Conservation (phyloP, 2,888 invertebrate genomes). For the Melinaea menophilus region DNA sequence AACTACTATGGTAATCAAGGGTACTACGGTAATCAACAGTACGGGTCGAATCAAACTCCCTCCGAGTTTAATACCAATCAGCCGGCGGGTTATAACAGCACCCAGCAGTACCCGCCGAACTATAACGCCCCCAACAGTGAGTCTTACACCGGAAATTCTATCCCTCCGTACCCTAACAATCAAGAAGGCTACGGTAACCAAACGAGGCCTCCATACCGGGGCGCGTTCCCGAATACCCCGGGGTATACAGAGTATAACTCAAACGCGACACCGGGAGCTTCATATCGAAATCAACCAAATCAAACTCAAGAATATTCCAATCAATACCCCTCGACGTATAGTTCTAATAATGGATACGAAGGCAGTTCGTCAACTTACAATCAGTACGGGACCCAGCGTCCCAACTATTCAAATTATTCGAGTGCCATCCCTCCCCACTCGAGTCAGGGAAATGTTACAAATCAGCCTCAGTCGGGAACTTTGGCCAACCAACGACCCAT, state of each 20-base stretch:
- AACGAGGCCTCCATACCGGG: conserved; percentile 55
- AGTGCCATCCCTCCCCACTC: conserved; percentile 50
- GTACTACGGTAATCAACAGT: conserved; percentile 67
- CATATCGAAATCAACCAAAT: conserved; percentile 42
- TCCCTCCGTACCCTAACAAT: conserved; percentile 55
- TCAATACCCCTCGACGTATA: conserved; percentile 52
- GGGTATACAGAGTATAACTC: conserved; percentile 55
- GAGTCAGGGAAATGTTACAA: conserved; percentile 32
- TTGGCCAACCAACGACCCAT: conserved; percentile 38
- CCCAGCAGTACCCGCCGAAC: conserved; percentile 57
- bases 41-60: conserved; percentile 53
- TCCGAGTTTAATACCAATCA: conserved; percentile 53
- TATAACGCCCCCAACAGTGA: conserved; percentile 52
- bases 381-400: conserved; percentile 53
- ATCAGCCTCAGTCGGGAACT: conserved; percentile 31
- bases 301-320: conserved; percentile 49
- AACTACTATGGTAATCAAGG: conserved; percentile 63
- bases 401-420: conserved; percentile 54
- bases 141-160: conserved; percentile 51
- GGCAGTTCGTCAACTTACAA: conserved; percentile 51
- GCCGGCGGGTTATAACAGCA: conserved; percentile 49
- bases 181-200: conserved; percentile 57
- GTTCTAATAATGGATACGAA: conserved; percentile 47
- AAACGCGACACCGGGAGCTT: conserved; percentile 40
- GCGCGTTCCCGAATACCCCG: conserved; percentile 44